Base-by-base conservation (phyloP, 2,113 vertebrate species). In the Ginglymostoma cirratum region DNA sequence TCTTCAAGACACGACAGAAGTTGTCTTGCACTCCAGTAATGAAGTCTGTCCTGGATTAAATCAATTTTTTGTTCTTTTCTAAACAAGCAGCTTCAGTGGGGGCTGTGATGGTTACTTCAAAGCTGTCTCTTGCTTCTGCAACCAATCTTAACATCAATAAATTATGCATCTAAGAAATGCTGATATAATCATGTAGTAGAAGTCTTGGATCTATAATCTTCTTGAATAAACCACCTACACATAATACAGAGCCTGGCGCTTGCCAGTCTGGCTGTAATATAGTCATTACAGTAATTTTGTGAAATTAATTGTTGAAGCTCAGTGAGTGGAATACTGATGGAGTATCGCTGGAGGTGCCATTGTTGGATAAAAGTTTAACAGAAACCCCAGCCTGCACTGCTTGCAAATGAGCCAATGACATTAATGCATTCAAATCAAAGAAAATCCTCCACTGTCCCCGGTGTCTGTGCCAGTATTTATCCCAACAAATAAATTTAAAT, bases 81-180 rank as follows among this genome's bases (percentile, higher is more conserved):
- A 69, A 67, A 94, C 38, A 70, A 70, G 38, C 8, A 66, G 90
- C 90, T 67, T 93, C 45, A 67, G 66, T 94, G 65, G 93, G 21
- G 38, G 34, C 55, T 45, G 21, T 45, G 93, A 48, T 72, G 38
- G 66, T 42, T 94, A 42, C 93, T 45, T 94, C 93, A 67, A 94
- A 70, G 93, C 67, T 69, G n/a, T 70, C 67, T 70, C 93, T 48
- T 94, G 66, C 24, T 70, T 94, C 93, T 94, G 93, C 24, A 70
- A 45, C 38, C 65, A 70, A 70, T 94, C 93, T 14, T 42, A 45
- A 45, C 93, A 94, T 94, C 93, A 94, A 69, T 94, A 94, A 94
- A 70, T 67, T 94, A 65, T 24, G 69, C 21, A 70, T 94, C 66
- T 72, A 24, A 94, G 66, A 42, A 94, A 94, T 67, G 61, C 19